Conservation (phyloP, 2,797 vertebrate species). For the Borostomias antarcticus region DNA sequence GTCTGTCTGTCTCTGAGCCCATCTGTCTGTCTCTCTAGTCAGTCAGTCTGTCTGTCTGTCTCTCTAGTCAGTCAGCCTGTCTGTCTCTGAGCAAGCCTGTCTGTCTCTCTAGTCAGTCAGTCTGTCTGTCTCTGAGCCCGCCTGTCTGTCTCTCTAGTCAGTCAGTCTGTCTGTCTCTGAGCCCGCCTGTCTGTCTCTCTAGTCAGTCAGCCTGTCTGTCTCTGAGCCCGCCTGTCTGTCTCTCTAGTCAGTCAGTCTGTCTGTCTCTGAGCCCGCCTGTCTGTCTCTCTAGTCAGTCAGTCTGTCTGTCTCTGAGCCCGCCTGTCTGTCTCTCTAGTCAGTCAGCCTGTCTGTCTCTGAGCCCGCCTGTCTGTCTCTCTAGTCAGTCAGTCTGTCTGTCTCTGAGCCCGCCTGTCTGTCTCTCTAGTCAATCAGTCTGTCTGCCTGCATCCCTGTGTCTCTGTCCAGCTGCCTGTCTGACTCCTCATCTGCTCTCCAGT, state of each 20-base stretch:
- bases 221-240: background rate
- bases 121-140: background rate
- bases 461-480: too few relatives aligned
- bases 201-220: background rate
- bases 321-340: too few relatives aligned
- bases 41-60: conserved; percentile 41
- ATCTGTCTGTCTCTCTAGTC: too few relatives aligned
- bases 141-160: conserved; percentile 12
- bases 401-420: background rate
- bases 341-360: too few relatives aligned
- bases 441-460: too few relatives aligned
- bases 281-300: background rate
- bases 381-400: background rate
- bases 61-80: conserved; percentile 30
- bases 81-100: background rate
- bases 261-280: too few relatives aligned
- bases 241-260: too few relatives aligned
- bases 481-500: conserved; percentile 54
- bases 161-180: background rate
- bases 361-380: too few relatives aligned
- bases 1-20: conserved; percentile 47
- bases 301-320: too few relatives aligned
- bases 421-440: too few relatives aligned
- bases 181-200: conserved; percentile 8
- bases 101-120: background rate